A percentile compares a stretch with the other conserved stretches of the same genome.
Evolutionary conservation across 2,113 vertebrate genomes (phyloP).

Genomic region (Porphyrio hochstetteri): DNA sequence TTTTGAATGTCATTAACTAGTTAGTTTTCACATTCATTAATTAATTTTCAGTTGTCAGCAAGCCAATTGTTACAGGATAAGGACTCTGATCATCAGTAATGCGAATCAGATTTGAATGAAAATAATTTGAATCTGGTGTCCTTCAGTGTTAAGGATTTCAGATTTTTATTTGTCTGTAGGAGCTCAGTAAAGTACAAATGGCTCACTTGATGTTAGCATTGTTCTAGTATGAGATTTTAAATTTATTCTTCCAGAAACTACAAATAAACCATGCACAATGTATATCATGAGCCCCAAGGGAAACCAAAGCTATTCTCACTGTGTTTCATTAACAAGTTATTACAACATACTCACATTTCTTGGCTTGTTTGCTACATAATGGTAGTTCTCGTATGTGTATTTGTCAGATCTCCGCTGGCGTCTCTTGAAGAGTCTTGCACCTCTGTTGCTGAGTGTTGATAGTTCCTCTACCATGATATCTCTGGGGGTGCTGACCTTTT

Average conservation of each 20-base stretch:
- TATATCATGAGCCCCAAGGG: background rate
- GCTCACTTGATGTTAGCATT: background rate
- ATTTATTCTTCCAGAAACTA: background rate
- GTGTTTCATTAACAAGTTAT: background rate
- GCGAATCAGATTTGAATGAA: background rate
- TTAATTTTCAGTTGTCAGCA: background rate
- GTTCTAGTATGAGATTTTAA: background rate
- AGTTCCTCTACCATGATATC: slow-evolving; percentile 98
- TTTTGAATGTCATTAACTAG: background rate
- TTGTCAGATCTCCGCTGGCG: slow-evolving; percentile 95
- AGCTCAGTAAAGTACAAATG: background rate
- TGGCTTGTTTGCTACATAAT: slow-evolving; percentile 81
- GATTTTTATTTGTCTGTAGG: background rate
- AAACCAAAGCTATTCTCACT: background rate
- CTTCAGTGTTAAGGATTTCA: background rate
- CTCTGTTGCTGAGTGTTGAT: slow-evolving; percentile 88
- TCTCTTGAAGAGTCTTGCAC: slow-evolving; percentile 94
- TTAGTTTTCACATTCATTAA: background rate
- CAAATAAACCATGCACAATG: background rate
- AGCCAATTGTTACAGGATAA: background rate
- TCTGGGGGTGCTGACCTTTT: slow-evolving; percentile 88
- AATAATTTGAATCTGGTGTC: background rate
- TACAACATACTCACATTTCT: slow-evolving; percentile 79
- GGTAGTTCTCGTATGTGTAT: slow-evolving; percentile 91
- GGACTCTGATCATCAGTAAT: background rate